Evolutionary conservation across 2,888 invertebrate species (phyloP).

Genomic region (Leucoma salicis): DNA sequence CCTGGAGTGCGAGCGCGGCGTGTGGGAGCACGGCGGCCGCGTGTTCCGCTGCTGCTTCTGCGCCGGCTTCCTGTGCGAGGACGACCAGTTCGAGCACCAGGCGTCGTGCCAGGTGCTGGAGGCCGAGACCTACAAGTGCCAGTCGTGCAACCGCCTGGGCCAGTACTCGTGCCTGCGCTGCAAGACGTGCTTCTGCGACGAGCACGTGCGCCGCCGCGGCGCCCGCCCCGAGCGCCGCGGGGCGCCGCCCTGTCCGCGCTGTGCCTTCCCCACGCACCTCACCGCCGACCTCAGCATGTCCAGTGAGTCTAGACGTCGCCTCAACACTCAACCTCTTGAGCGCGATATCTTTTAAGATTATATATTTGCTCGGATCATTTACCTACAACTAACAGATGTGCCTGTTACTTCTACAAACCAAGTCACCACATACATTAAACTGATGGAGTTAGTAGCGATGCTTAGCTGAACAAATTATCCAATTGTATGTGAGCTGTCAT

Average conservation of each 20-base stretch:
- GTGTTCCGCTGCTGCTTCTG: slow-evolving; percentile 97
- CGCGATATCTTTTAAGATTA: too few species aligned
- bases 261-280: slow-evolving; percentile 94
- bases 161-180: slow-evolving; percentile 97
- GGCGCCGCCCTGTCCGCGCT: slow-evolving; percentile 93
- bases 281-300: slow-evolving; percentile 98
- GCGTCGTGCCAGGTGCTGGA: slow-evolving; percentile 97
- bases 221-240: slow-evolving; percentile 44
- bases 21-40: slow-evolving; percentile 97
- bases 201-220: slow-evolving; percentile 91
- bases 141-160: slow-evolving; percentile 96
- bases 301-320: slow-evolving; percentile 71
- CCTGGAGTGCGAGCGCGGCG: slow-evolving; percentile 94
- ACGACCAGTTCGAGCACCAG: slow-evolving; percentile 98
- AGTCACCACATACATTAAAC: too few species aligned
- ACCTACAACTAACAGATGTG: too few species aligned
- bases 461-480: too few species aligned
- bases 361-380: too few species aligned
- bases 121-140: slow-evolving; percentile 97
- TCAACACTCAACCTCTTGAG: too few species aligned
- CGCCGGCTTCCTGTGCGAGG: slow-evolving; percentile 93
- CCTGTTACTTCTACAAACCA: too few species aligned
- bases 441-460: too few species aligned
- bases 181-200: slow-evolving; percentile 98
- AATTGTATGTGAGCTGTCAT: too few species aligned